A percentile compares a stretch with the other conserved stretches of the same genome.
phyloP scores from a whole-genome alignment of 2,113 vertebrate genomes.

The Gallinago media region DNA sequence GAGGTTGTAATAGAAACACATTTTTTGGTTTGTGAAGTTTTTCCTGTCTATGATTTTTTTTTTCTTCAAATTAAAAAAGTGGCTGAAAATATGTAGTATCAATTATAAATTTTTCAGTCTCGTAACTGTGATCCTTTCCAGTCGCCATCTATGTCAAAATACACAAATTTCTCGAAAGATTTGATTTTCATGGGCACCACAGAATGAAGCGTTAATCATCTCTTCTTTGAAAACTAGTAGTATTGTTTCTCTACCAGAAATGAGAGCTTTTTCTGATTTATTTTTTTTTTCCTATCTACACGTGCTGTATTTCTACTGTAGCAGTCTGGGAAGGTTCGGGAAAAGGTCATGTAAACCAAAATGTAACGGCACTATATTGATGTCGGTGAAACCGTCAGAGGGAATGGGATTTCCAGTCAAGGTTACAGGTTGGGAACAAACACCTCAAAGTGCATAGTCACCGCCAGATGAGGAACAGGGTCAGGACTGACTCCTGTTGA shows the following conservation, averaged over 20 bases:
- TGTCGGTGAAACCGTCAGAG: neutral
- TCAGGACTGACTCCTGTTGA: neutral
- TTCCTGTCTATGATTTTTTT: neutral
- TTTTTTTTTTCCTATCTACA: neutral
- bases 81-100: fast-evolving
- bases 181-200: neutral
- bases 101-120: neutral
- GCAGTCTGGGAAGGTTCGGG: neutral
- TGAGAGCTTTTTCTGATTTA: neutral
- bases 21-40: neutral
- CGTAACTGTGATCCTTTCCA: neutral
- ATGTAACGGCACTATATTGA: neutral
- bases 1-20: neutral
- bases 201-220: neutral
- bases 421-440: neutral
- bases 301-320: neutral
- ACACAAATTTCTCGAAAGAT: neutral
- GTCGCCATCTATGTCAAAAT: neutral
- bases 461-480: neutral
- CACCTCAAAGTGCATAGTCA: neutral
- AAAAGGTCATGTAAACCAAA: neutral
- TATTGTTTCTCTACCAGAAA: neutral
- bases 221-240: neutral
- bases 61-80: neutral
- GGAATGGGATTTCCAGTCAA: neutral